Evolutionary conservation across 2,888 invertebrate species (phyloP), one percentile per base, ranked within the genome.

Genomic region (Campopleginae sp.): DNA sequence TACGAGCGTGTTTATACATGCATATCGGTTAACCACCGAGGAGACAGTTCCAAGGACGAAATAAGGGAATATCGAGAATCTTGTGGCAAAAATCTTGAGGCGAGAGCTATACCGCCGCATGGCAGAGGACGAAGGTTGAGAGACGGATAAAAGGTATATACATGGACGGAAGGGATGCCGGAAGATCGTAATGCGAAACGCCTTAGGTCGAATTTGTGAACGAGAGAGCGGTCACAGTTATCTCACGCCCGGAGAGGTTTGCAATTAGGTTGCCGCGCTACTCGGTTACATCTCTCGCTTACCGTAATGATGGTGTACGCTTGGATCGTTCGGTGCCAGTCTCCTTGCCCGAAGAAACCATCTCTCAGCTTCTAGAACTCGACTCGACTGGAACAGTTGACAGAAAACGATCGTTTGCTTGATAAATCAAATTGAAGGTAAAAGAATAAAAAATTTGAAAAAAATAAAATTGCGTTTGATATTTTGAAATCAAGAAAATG

Each of bases 301-400:
- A 97, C 98, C 98, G 94, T 98, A 98, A 94, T 98, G 98, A 94
- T 98, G 97, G 94, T 97, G 96, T 71, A 98, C 97, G 89, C 96
- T 96, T 19, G 97, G 96, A 93, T 98, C 98, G 87, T 96, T 95
- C 31, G 98, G 98, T 82, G 98, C 98, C 90, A 98, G 94, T 88
- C 96, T 95, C 88, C 97, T 95, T 38, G 98, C 98, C 93, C 97
- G 97, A 91, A 96, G 95, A 93, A 98, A 98, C 98, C 98, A 98
- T 91, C 96, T 95, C 94, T 98, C 98, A 0, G 98, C 98, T 94
- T 98, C 98, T 79, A 96, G 95, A 82, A 96, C 95, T 91, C 98
- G 95, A 91, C 97, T 97, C 93, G 97, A 96, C 97, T 97, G 95
- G 71, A 94, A 95, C 88, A 74, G 68, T 82, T 42, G 27, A 92